Evolutionary conservation across 2,797 vertebrate species (phyloP).

Genomic region (Delichon dasypus): DNA sequence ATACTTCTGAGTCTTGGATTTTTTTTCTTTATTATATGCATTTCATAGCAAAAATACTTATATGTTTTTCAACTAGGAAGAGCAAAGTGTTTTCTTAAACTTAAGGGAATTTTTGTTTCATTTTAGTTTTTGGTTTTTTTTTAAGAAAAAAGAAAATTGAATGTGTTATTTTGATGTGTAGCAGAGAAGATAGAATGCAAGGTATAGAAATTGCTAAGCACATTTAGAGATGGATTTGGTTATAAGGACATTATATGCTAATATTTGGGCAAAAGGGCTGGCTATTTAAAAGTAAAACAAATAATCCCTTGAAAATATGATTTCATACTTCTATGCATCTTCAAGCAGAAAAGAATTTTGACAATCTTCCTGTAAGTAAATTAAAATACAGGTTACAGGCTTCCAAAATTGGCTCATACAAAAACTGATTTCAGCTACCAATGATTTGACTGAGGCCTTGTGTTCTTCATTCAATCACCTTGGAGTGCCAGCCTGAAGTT

Average conservation of each 20-base stretch:
- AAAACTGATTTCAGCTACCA: not conserved
- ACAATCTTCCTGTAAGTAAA: not conserved
- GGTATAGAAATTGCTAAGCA: not conserved
- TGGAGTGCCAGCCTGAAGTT: conserved; percentile 42
- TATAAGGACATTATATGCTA: not conserved
- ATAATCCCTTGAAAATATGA: not conserved
- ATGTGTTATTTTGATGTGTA: not conserved
- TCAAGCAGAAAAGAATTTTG: not conserved
- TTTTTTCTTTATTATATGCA: not conserved
- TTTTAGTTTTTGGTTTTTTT: not conserved
- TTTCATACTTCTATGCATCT: not conserved
- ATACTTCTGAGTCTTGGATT: not conserved
- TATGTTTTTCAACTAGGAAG: not conserved
- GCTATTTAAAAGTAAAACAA: not conserved
- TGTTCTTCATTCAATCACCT: conserved; percentile 30
- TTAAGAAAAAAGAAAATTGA: not conserved
- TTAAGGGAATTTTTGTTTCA: not conserved
- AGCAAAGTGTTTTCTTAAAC: not conserved
- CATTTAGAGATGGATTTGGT: not conserved
- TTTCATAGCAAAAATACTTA: not conserved
- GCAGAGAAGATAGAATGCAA: not conserved
- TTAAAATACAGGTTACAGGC: not conserved
- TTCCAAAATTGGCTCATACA: not conserved
- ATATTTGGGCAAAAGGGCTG: not conserved
- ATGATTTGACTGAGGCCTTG: not conserved